Evolutionary conservation across 2,888 invertebrate genomes (phyloP), one percentile per base, ranked within the genome.

Genomic region (Heliconius cydno): DNA sequence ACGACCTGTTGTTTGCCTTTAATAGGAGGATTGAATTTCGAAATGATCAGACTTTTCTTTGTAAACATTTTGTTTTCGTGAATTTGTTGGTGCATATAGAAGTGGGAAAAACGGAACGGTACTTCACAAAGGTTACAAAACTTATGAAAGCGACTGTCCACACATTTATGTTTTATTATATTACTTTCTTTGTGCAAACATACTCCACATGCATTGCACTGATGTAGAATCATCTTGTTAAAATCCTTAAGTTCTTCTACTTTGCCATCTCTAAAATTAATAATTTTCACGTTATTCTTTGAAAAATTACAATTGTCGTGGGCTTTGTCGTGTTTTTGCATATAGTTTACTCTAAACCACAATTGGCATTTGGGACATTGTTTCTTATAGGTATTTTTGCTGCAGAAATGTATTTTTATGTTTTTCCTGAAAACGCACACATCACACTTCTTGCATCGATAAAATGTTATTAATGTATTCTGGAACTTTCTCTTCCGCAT

Each of bases 311-410:
- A 79, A 19, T 74, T 80, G 2, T 76, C 30, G 30, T 84, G 84
- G 1, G 77, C 52, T 12, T 46, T 28, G 0, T 52, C 25, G 25
- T 84, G 84, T 22, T 73, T 60, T 0, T 25, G 65, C 30, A 79
- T 15, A 28, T 28, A 65, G 10, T 57, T 66, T 3, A 25, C 22
- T 13, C 77, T 79, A 38, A 84, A 68, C 57, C 28, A 60, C 2
- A 83, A 30, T 1, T 57, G 52, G 60, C 85, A 85, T 19, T 82
- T 81, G 0, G 25, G n/a, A 60, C 83, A 85, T 66, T 82, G 80
- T n/a, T 38, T 72, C 25, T 67, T 79, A 46, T 38, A 52, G 6
- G n/a, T 25, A 3, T 19, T 57, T 2, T 46, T 19, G 7, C 41
- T 78, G 41, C 83, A 83, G 0, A 34, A 41, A 60, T 85, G 84